Evolutionary conservation across 2,888 invertebrate species (phyloP).

Genomic region (Tipula unca): DNA sequence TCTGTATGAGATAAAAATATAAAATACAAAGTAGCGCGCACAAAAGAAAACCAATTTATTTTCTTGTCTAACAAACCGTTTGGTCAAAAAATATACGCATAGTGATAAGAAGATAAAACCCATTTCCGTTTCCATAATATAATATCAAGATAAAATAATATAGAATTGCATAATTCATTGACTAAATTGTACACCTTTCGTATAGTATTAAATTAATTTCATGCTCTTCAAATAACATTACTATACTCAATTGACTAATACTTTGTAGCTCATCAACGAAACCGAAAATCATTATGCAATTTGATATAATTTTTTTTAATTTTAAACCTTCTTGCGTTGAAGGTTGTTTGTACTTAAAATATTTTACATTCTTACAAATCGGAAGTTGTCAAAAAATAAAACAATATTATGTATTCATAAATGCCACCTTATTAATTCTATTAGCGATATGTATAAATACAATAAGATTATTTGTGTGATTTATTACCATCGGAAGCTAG

Average conservation of each 20-base stretch:
- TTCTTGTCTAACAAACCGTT: not conserved
- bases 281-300: not conserved
- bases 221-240: not conserved
- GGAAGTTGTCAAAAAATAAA: not conserved
- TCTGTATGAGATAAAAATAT: not conserved
- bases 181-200: not conserved
- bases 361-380: not conserved
- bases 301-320: not conserved
- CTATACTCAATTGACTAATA: not conserved
- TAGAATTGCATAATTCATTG: not conserved
- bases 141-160: not conserved
- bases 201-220: not conserved
- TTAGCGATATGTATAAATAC: no score
- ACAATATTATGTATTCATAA: not conserved
- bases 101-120: not conserved
- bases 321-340: not conserved
- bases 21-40: not conserved
- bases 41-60: not conserved
- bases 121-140: not conserved
- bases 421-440: not conserved
- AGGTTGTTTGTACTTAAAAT: not conserved
- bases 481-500: no score
- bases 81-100: not conserved
- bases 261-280: not conserved
- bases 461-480: no score